phyloP scores from a whole-genome alignment of 2,113 vertebrate genomes.

The Catharus fuscescens region DNA sequence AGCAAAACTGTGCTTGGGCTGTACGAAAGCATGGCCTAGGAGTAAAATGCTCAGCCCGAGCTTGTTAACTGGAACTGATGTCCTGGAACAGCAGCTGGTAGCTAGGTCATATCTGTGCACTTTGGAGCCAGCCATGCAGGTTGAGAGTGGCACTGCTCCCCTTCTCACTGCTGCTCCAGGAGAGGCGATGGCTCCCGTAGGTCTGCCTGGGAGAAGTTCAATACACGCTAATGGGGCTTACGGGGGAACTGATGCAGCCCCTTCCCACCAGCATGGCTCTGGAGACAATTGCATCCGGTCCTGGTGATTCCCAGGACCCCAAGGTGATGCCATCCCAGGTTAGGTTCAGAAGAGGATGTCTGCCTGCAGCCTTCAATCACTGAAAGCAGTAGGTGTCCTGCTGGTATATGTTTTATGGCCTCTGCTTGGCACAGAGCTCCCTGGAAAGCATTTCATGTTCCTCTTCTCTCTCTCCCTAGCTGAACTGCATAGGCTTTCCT shows the following conservation, averaged over 20 bases:
- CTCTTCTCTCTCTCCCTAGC: neutral
- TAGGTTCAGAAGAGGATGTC: neutral
- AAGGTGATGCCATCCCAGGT: neutral
- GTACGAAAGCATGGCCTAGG: neutral
- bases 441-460: neutral
- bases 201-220: neutral
- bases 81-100: neutral
- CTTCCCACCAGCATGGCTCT: neutral
- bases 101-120: neutral
- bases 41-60: neutral
- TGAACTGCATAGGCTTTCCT: neutral
- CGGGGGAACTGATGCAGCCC: neutral
- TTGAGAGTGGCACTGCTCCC: neutral
- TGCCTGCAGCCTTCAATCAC: slow-evolving; percentile 22
- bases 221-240: neutral
- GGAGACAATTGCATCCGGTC: neutral
- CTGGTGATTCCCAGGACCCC: neutral
- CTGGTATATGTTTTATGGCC: neutral
- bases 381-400: neutral
- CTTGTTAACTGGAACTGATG: slow-evolving; percentile 6
- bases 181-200: neutral
- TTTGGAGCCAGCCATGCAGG: neutral
- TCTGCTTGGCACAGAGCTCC: neutral
- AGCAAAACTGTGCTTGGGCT: neutral
- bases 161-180: neutral